Evolutionary conservation across 2,888 invertebrate genomes (phyloP).

Genomic region (Chymomyza amoena): DNA sequence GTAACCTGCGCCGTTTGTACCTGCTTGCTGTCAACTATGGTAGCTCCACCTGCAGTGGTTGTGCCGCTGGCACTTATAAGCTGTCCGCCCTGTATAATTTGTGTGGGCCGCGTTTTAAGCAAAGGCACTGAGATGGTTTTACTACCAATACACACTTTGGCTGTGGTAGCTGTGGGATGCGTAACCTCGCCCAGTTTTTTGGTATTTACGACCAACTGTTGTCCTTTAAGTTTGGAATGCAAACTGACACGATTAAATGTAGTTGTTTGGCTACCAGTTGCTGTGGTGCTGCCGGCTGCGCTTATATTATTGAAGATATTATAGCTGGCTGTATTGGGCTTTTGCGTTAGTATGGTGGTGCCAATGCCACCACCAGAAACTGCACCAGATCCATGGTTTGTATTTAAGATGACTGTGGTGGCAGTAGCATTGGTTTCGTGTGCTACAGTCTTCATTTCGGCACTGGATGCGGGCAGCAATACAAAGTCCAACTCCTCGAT

Average conservation of each 20-base stretch:
- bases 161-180: slow-evolving; percentile 79
- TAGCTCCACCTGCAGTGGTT: slow-evolving; percentile 59
- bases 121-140: slow-evolving; percentile 79
- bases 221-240: slow-evolving; percentile 60
- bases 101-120: slow-evolving; percentile 73
- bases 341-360: slow-evolving; percentile 32
- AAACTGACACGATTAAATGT: slow-evolving; percentile 57
- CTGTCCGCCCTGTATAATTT: slow-evolving; percentile 56
- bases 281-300: slow-evolving; percentile 10
- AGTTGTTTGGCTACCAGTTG: slow-evolving; percentile 34
- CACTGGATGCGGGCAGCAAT: slow-evolving; percentile 51
- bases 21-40: slow-evolving; percentile 61
- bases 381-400: slow-evolving; percentile 26
- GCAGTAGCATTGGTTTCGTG: slow-evolving; percentile 10
- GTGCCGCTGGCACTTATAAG: slow-evolving; percentile 50
- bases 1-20: slow-evolving; percentile 38
- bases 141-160: slow-evolving; percentile 78
- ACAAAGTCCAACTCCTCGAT: slow-evolving; percentile 58
- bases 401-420: slow-evolving; percentile 15
- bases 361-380: slow-evolving; percentile 3
- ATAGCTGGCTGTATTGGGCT: slow-evolving; percentile 30
- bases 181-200: slow-evolving; percentile 80
- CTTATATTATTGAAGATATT: slow-evolving; percentile 49
- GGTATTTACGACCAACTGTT: slow-evolving; percentile 65
- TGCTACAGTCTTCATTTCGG: slow-evolving; percentile 38